A percentile compares a stretch with the other conserved stretches of the same genome.
phyloP scores from a whole-genome alignment of 2,888 invertebrate genomes.

The Alitta virens region DNA sequence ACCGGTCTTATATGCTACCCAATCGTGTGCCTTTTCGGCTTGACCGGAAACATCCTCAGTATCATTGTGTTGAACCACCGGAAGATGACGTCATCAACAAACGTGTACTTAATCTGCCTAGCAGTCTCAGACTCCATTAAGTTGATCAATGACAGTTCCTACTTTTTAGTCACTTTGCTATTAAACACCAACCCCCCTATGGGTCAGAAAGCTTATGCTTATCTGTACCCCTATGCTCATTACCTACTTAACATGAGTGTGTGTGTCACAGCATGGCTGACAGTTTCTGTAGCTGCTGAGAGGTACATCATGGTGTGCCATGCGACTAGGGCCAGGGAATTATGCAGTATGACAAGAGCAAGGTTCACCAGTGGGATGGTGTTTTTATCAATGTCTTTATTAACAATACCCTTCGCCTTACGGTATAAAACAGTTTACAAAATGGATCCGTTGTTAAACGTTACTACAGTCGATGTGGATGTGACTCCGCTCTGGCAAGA shows the following conservation, averaged over 20 bases:
- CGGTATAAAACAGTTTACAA: constrained; percentile 42
- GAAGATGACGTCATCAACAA: constrained; percentile 30
- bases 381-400: constrained; percentile 26
- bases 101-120: constrained; percentile 29
- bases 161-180: constrained; percentile 30
- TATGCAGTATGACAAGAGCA: constrained; percentile 11
- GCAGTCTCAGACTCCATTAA: constrained; percentile 33
- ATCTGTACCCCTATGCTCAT: constrained; percentile 34
- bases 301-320: constrained; percentile 30
- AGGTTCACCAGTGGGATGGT: constrained; percentile 1
- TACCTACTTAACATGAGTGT: constrained; percentile 34
- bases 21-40: constrained; percentile 29
- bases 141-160: constrained; percentile 31
- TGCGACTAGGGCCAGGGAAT: constrained; percentile 16
- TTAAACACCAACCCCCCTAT: constrained; percentile 17
- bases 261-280: constrained; percentile 34
- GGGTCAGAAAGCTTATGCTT: constrained; percentile 21
- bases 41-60: constrained; percentile 30
- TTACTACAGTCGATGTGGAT: constrained; percentile 34
- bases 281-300: constrained; percentile 31
- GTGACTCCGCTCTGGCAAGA: constrained; percentile 44
- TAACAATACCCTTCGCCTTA: constrained; percentile 48
- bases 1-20: constrained; percentile 30
- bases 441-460: constrained; percentile 31
- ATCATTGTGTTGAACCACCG: constrained; percentile 28